phyloP scores from a whole-genome alignment of 2,113 vertebrate species.

The Taurulus bubalis region DNA sequence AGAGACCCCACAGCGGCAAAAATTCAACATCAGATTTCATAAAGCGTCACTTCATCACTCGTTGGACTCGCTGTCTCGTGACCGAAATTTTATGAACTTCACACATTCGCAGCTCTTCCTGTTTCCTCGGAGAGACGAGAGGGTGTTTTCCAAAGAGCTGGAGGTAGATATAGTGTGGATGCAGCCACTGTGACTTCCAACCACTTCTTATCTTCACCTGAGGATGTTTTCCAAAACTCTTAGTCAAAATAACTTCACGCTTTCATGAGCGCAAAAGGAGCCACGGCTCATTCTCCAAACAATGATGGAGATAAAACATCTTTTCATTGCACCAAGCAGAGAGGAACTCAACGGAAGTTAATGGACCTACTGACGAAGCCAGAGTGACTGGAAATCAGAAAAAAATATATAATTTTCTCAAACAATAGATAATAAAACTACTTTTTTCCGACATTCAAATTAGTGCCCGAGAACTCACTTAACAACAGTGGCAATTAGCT shows the following conservation, averaged over 20 bases:
- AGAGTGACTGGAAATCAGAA: constrained; percentile 33
- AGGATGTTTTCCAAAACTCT: constrained; percentile 60
- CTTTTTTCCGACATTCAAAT: constrained; percentile 22
- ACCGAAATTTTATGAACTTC: constrained; percentile 23
- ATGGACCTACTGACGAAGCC: constrained; percentile 24
- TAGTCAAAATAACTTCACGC: constrained; percentile 64
- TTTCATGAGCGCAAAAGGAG: constrained; percentile 52
- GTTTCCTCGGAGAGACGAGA: constrained; percentile 36
- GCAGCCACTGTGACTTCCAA: constrained; percentile 67
- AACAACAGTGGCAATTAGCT: constrained; percentile 56
- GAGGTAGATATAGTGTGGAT: constrained; percentile 58
- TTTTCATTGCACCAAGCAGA: constrained; percentile 32
- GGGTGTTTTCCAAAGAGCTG: constrained; percentile 46
- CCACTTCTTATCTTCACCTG: constrained; percentile 53
- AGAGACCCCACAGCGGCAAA: background rate
- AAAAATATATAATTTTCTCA: background rate
- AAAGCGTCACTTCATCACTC: background rate
- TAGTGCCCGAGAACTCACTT: constrained; percentile 41
- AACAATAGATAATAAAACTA: constrained; percentile 17
- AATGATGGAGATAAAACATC: constrained; percentile 40
- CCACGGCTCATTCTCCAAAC: constrained; percentile 9
- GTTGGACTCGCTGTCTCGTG: background rate
- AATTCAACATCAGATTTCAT: background rate
- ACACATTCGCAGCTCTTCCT: constrained; percentile 51
- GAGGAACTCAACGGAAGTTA: constrained; percentile 24